These are phyloP conservation scores for Toxotes jaculatrix DNA, from an alignment of 2,113 vertebrate genomes.

Conservation along the genomic window DNA sequence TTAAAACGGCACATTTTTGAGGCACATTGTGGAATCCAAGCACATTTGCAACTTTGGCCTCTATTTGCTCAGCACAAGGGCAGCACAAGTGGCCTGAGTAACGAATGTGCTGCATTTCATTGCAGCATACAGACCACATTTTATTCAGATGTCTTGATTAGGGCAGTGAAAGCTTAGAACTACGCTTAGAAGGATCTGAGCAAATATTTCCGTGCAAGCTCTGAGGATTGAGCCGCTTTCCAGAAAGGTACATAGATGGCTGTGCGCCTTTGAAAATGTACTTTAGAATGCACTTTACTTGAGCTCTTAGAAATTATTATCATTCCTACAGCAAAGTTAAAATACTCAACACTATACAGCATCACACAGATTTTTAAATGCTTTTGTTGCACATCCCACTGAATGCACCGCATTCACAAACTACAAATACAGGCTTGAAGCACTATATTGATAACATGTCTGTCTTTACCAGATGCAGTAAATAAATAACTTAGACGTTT, in stretches of 20 bases:
- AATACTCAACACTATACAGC: background rate
- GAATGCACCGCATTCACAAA: background rate
- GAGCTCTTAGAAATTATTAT: conserved; percentile 11
- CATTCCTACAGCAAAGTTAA: conserved; percentile 12
- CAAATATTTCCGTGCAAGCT: conserved; percentile 46
- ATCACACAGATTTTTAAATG: conserved; percentile 27
- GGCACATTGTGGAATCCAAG: conserved; percentile 45
- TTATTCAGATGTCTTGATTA: conserved; percentile 55
- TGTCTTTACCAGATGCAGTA: conserved; percentile 34
- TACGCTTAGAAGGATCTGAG: conserved; percentile 31
- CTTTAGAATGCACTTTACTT: conserved; percentile 26
- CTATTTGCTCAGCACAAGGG: conserved; percentile 64
- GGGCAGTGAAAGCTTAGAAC: conserved; percentile 37
- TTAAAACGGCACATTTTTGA: conserved; percentile 35
- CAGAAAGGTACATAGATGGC: conserved; percentile 24
- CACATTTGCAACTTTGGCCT: conserved; percentile 68
- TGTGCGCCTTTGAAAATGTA: conserved; percentile 29
- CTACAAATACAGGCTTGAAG: conserved; percentile 7
- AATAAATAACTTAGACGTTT: conserved; percentile 48
- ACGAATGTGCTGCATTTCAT: conserved; percentile 54
- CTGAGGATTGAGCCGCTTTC: conserved; percentile 7
- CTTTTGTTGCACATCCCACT: background rate
- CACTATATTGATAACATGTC: conserved; percentile 56
- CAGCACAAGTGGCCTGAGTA: conserved; percentile 42
- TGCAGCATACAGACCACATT: conserved; percentile 36